Evolutionary conservation across 2,113 vertebrate species (phyloP).

Genomic region (Pteropus alecto): DNA sequence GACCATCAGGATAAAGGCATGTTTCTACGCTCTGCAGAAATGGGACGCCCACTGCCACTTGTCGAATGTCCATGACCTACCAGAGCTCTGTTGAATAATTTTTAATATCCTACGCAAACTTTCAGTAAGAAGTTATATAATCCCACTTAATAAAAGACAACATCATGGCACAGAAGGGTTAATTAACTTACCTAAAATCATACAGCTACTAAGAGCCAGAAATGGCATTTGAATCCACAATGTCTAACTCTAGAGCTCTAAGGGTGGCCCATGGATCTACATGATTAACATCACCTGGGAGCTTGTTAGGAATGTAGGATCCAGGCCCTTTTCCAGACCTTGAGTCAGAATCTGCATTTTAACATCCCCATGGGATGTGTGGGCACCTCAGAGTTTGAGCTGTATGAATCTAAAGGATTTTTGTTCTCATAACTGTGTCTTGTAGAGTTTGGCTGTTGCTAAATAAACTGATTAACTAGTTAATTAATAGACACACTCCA

Average conservation of each 20-base stretch:
- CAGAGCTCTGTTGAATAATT: neutral
- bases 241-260: neutral
- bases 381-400: neutral
- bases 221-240: neutral
- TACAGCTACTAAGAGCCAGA: neutral
- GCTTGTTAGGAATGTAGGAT: neutral
- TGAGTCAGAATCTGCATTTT: slow-evolving; percentile 15
- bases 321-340: neutral
- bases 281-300: neutral
- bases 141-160: neutral
- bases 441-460: neutral
- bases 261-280: neutral
- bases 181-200: slow-evolving; percentile 31
- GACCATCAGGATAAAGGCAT: neutral
- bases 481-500: neutral
- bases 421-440: neutral
- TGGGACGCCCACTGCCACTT: neutral
- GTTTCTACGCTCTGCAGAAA: neutral
- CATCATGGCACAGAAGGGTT: neutral
- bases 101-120: neutral
- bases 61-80: neutral
- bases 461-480: slow-evolving; percentile 21
- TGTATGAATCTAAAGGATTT: neutral
- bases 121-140: neutral
- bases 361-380: neutral